These are phyloP conservation scores for Eulemur mongoz DNA, from an alignment of 2,797 vertebrate species.

Conservation along the genomic window DNA sequence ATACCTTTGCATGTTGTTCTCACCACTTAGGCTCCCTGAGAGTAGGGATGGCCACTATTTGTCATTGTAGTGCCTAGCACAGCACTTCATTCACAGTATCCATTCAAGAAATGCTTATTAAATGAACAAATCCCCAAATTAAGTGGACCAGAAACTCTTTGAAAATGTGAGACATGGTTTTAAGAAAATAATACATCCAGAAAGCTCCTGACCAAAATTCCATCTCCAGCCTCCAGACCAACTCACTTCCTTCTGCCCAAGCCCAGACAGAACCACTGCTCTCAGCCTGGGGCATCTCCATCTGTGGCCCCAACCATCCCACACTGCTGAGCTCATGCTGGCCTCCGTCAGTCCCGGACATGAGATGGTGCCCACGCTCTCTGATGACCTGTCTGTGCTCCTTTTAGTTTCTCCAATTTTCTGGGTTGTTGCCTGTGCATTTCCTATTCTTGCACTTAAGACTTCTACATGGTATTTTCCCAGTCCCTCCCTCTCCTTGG, in stretches of 20 bases:
- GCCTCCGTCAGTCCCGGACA: not conserved
- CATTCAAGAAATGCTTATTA: conserved; percentile 25
- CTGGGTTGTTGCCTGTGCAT: conserved; percentile 43
- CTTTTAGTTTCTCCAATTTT: not conserved
- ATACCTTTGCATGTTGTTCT: not conserved
- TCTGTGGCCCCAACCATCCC: not conserved
- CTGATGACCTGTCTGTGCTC: not conserved
- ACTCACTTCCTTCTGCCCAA: not conserved
- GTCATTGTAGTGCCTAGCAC: not conserved
- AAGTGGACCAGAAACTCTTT: conserved; percentile 9
- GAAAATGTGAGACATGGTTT: conserved; percentile 27
- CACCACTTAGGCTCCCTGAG: not conserved
- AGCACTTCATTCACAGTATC: not conserved
- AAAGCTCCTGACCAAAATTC: conserved; percentile 22
- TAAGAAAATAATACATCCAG: not conserved
- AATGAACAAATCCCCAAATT: conserved; percentile 10
- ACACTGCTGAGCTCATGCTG: not conserved
- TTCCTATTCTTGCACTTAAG: conserved; percentile 36
- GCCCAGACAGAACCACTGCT: not conserved
- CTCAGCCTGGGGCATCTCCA: not conserved
- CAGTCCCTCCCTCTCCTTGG: not conserved
- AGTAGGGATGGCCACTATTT: not conserved
- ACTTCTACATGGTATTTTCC: not conserved
- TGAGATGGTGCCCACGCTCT: not conserved
- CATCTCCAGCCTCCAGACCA: not conserved